Percentiles rank a stretch among this genome's conserved stretches.
Evolutionary conservation across 2,888 invertebrate species (phyloP).

Genomic region (Polylopha cassiicola): DNA sequence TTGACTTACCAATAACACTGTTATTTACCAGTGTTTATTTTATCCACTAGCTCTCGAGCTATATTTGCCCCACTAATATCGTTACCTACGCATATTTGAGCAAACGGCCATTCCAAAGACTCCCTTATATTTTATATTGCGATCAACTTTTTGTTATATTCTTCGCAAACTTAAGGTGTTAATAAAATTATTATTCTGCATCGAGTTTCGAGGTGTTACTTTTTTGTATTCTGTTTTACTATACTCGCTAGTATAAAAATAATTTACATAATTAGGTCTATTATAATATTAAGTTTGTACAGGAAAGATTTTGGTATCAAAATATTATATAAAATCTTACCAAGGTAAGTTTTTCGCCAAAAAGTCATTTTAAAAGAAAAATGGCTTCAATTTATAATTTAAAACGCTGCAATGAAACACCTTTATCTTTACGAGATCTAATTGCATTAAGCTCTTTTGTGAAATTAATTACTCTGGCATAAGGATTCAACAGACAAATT

Average conservation of each 20-base stretch:
- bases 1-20: no score
- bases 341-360: no score
- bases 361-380: background rate
- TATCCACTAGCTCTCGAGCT: no score
- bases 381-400: background rate
- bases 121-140: slow-evolving; percentile 21
- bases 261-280: no score
- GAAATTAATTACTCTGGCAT: slow-evolving; percentile 19
- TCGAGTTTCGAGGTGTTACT: no score
- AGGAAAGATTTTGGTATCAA: no score
- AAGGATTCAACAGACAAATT: background rate
- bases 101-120: slow-evolving; percentile 47
- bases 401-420: slow-evolving; percentile 13
- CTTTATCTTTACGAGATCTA: slow-evolving; percentile 21
- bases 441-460: slow-evolving; percentile 16
- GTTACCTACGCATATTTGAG: slow-evolving; percentile 66
- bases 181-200: slow-evolving; percentile 14
- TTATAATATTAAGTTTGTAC: no score
- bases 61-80: slow-evolving; percentile 44
- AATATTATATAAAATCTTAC: no score
- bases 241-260: no score
- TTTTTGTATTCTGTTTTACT: no score
- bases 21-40: no score
- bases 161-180: slow-evolving; percentile 2
- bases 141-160: slow-evolving; percentile 12